A percentile compares a stretch with the other conserved stretches of the same genome.
These are phyloP conservation scores for Pocillopora meandrina DNA, from an alignment of 92 coral and sea anemone species.

Conservation along the genomic window DNA sequence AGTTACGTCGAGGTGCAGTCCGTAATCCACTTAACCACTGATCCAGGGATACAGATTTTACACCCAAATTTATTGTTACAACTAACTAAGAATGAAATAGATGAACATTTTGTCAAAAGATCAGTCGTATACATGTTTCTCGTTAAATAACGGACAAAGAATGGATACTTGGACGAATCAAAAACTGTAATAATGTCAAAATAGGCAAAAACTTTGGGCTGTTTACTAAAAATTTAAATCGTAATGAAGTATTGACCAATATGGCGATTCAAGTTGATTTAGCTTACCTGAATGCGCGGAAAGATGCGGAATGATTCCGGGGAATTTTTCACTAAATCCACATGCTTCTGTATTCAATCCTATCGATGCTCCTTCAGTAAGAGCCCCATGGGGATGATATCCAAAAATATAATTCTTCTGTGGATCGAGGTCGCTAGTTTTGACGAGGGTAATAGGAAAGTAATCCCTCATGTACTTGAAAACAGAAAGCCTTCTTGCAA, in stretches of 20 bases:
- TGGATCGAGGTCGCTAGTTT: conserved; percentile 89
- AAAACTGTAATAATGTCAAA: no score
- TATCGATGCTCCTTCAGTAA: conserved; percentile 78
- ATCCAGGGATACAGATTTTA: no score
- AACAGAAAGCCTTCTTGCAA: conserved; percentile 58
- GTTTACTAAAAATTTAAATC: no score
- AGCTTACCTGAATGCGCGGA: conserved; percentile 29
- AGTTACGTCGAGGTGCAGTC: no score
- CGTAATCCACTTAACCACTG: no score
- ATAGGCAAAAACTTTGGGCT: no score
- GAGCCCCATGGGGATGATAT: conserved; percentile 91
- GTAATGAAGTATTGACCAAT: background rate
- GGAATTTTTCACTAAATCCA: conserved; percentile 67
- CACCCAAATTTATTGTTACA: no score
- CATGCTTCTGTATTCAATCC: conserved; percentile 80
- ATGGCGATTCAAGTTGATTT: background rate
- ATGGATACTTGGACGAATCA: no score
- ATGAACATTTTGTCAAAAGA: no score
- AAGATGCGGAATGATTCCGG: conserved; percentile 44
- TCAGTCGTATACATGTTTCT: no score
- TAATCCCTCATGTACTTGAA: conserved; percentile 82
- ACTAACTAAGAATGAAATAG: no score
- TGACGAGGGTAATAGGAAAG: conserved; percentile 80
- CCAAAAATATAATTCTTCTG: conserved; percentile 86
- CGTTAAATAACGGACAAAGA: no score